Evolutionary conservation across 1,140 invertebrate genomes (phyloP).

Genomic region (Drosophila novamexicana): DNA sequence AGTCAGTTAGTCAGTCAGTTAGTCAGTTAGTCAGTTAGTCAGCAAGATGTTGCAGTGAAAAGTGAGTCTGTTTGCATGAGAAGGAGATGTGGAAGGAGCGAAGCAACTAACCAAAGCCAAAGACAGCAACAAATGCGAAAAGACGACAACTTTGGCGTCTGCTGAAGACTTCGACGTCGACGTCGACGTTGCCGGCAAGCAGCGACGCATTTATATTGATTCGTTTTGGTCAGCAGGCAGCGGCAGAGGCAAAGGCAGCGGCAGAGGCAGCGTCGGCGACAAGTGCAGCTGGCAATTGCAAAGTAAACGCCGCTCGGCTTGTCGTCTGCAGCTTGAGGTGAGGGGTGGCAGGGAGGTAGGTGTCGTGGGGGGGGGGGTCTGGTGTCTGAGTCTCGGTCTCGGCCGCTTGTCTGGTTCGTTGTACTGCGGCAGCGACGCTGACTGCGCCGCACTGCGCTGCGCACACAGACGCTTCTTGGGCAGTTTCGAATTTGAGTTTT

Average conservation of each 20-base stretch:
- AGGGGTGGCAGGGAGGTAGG: background rate
- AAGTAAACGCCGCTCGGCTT: constrained; percentile 25
- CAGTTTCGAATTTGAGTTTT: constrained; percentile 77
- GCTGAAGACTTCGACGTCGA: background rate
- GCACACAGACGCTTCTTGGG: constrained; percentile 47
- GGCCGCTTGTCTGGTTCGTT: constrained; percentile 65
- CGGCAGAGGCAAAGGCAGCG: constrained; percentile 11
- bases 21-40: constrained; percentile 44
- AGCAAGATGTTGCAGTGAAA: constrained; percentile 63
- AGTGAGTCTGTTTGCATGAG: constrained; percentile 62
- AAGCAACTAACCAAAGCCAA: constrained; percentile 14
- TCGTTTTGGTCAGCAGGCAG: constrained; percentile 52
- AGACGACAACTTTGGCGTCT: constrained; percentile 63
- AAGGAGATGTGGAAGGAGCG: constrained; percentile 11
- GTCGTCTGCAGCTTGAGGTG: constrained; percentile 1
- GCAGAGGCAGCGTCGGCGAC: constrained; percentile 36
- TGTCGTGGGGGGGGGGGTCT: background rate
- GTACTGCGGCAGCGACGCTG: constrained; percentile 50
- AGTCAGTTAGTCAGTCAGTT: constrained; percentile 26
- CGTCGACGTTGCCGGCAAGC: constrained; percentile 30
- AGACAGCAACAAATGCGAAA: constrained; percentile 65
- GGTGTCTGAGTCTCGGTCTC: constrained; percentile 31
- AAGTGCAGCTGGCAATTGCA: constrained; percentile 63
- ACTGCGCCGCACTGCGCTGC: constrained; percentile 26
- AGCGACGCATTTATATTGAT: constrained; percentile 68